Evolutionary conservation across 2,888 invertebrate genomes (phyloP), one percentile per base, ranked within the genome.

Genomic region (Dorcus parallelipipedus): DNA sequence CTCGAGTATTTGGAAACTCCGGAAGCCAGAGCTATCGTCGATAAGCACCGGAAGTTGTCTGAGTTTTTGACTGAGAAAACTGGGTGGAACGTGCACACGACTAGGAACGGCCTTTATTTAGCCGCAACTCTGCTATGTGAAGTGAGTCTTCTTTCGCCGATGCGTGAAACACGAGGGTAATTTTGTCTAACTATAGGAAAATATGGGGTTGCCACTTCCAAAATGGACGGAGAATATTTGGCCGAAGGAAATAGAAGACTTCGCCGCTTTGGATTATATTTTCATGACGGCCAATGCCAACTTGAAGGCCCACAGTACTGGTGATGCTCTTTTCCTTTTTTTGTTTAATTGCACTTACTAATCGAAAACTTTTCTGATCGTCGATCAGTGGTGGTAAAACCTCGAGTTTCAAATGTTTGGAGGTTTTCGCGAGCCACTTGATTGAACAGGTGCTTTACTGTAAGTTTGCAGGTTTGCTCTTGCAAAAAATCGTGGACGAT

Each of bases 221-320:
- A 47, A 47, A 4, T 47, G 47, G 47, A 23, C 23, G 20, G 14
- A 20, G 23, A 14, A 20, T 23, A 47, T 47, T 26, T 47, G 26
- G 26, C 26, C 47, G 2, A 5, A 47, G 9, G 17, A 47, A 47
- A 9, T 47, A 6, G 23, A 47, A 23, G 23, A 2, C 20, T 47
- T 47, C 14, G 47, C 47, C 20, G 14, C 47, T 47, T 9, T 23
- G 14, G 47, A 47, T 3, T 47, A 23, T 3, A n/a, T 33, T 33
- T 33, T 33, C 26, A 33, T 33, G 26, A 33, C 26, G 26, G 26
- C 6, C 26, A 5, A 33, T 33, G 26, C 26, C 26, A 33, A 33
- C 3, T 33, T 33, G 26, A 33, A 33, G 26, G 69, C 65, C 59
- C 68, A 81, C 0, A 79, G 78, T 53, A 80, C 80, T 56, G 81